These are phyloP conservation scores for Xiphophorus birchmanni DNA, from an alignment of 2,797 vertebrate genomes.

Conservation along the genomic window DNA sequence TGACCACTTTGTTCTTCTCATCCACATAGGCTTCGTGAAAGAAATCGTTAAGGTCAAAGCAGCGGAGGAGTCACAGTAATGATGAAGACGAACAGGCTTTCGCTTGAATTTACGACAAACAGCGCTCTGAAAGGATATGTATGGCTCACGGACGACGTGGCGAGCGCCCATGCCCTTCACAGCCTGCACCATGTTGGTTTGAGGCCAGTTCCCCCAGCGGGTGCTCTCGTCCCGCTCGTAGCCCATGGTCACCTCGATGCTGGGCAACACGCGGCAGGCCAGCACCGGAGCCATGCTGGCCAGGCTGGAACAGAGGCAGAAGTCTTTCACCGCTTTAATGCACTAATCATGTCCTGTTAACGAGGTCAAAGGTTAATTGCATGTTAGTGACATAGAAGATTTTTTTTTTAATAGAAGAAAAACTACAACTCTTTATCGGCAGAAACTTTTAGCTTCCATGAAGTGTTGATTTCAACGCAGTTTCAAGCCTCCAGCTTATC, in stretches of 20 bases:
- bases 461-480: neutral
- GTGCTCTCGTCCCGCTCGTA: slow-evolving; percentile 76
- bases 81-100: neutral
- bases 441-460: neutral
- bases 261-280: slow-evolving; percentile 77
- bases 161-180: slow-evolving; percentile 80
- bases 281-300: slow-evolving; percentile 80
- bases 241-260: slow-evolving; percentile 81
- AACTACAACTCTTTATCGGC: neutral
- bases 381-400: neutral
- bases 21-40: slow-evolving; percentile 78
- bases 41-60: slow-evolving; percentile 58
- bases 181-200: slow-evolving; percentile 78
- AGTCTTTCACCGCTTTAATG: neutral
- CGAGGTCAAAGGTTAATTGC: neutral
- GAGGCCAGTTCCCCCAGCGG: slow-evolving; percentile 80
- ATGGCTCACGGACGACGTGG: slow-evolving; percentile 74
- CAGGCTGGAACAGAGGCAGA: slow-evolving; percentile 58
- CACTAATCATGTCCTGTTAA: neutral
- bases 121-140: slow-evolving; percentile 74
- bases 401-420: neutral
- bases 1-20: slow-evolving; percentile 83
- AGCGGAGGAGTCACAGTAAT: neutral
- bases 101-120: neutral
- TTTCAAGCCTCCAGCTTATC: neutral